phyloP scores from a whole-genome alignment of 2,113 vertebrate species.

The Coregonus clupeaformis region DNA sequence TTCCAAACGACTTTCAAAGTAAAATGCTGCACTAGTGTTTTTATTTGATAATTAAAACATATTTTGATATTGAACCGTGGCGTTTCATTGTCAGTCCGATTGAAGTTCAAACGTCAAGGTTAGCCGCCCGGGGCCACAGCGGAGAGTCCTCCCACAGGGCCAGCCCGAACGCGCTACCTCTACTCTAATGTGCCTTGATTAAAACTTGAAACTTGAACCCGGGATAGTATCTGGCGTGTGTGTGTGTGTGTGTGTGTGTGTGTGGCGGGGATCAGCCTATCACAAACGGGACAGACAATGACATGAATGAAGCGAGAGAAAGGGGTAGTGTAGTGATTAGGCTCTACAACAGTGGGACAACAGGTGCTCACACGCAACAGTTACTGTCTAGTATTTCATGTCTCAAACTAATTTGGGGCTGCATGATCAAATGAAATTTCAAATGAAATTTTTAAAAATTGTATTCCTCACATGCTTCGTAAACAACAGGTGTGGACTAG shows the following conservation, averaged over 20 bases:
- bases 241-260: neutral
- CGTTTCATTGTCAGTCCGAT: neutral
- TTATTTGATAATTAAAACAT: neutral
- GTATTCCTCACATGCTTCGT: too few species aligned
- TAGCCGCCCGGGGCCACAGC: conserved; percentile 12
- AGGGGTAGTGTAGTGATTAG: conserved; percentile 7
- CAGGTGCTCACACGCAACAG: conserved; percentile 55
- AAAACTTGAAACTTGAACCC: too few species aligned
- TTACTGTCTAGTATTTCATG: too few species aligned
- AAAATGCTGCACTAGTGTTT: neutral
- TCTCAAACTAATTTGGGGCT: too few species aligned
- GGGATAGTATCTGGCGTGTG: neutral
- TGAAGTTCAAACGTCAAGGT: conserved; percentile 39
- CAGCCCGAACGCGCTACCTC: neutral
- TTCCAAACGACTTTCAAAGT: neutral
- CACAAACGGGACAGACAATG: neutral
- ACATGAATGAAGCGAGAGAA: conserved; percentile 7
- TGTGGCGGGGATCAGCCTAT: too few species aligned
- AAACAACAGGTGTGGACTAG: too few species aligned
- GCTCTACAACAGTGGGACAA: conserved; percentile 48
- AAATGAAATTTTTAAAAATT: too few species aligned
- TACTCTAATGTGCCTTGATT: neutral
- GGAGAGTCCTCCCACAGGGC: neutral
- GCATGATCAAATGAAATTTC: neutral
- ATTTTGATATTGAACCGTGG: neutral